Base-by-base conservation (phyloP, 2,888 invertebrate genomes). In the Caprella mutica region DNA sequence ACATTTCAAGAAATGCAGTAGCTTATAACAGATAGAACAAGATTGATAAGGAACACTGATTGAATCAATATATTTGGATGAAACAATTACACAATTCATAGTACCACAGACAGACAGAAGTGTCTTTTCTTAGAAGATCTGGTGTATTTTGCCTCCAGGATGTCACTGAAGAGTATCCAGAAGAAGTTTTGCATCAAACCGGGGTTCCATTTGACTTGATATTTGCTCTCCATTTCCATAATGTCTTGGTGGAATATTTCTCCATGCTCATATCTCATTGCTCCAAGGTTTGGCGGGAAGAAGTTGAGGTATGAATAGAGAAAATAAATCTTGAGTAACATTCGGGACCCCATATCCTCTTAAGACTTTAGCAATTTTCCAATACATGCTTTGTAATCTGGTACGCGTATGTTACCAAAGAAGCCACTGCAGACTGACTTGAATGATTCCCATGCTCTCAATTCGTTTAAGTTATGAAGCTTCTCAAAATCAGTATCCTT, bases 321-420 rank as follows among this genome's bases (percentile, higher is more conserved):
- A 30, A 30, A 3, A n/a, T 30, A 21, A n/a, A 48, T 1, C n/a
- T 17, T 48, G 17, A 48, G 48, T 48, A 9, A 17, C n/a, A 48
- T 48, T 48, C 48, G 29, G 48, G 9, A n/a, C 1, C 48, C 30
- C 48, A 30, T n/a, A n/a, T 48, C 39, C 26, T 55, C 48, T 1
- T 38, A 55, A 48, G 48, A 23, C 48, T 50, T 12, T 48, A 55
- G 27, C 55, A 55, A 38, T 17, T 48, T 50, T 29, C 50, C 39
- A 9, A 54, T 54, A 54, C 30, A 29, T 12, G 17, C 30, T 5
- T 30, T 1, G 30, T 30, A 17, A 29, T 30, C 3, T 48, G 17
- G 54, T 29, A 29, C 27, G 2, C 21, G 5, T 54, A 23, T 27
- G 19, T 48, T 48, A 30, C 30, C 27, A 30, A 30, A 3, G 30